Base-by-base conservation (phyloP, 2,113 vertebrate species). In the Nothobranchius furzeri region DNA sequence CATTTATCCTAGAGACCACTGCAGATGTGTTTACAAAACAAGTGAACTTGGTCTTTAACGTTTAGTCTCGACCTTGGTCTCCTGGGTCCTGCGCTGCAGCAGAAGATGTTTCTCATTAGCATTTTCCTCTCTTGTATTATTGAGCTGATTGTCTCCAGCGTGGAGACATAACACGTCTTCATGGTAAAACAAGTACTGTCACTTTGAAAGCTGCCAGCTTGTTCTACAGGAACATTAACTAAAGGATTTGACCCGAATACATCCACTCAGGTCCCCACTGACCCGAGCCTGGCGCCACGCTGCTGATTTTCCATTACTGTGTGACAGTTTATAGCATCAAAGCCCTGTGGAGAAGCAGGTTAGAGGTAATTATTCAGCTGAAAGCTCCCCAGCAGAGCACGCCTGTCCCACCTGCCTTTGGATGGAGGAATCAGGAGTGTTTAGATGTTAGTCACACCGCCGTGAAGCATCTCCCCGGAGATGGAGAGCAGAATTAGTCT, bases 321-420 rank as follows among this genome's bases (percentile, higher is more conserved):
- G 60, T 72, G 64, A 70, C 83, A 66, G 81, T 76, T 76, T 68
- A 77, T 73, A 75, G 65, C 73, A 49, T 53, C 25, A 20, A 68
- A 48, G 60, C 60, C 69, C 84, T 55, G 67, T 60, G 68, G 61
- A 76, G 63, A 51, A 42, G 60, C 49, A 61, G 45, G 73, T 81
- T 72, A 75, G 66, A 55, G 3, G 82, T 87, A 85, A 83, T 83
- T 83, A 87, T 70, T 83, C 75, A 76, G 79, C 60, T 68, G 76
- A 63, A 47, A 51, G 76, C 61, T 78, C 62, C 59, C 36, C 60
- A 68, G 66, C 37, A 48, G 58, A 62, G 56, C 64, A 5, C 40
- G 25, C 47, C 56, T 46, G 70, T 77, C 35, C 35, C 1, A 66
- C n/a, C 50, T 59, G 49, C 46, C 24, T n/a, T 70, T 42, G 63